Evolutionary conservation across 2,797 vertebrate species (phyloP).

Genomic region (Taenioides sp.): DNA sequence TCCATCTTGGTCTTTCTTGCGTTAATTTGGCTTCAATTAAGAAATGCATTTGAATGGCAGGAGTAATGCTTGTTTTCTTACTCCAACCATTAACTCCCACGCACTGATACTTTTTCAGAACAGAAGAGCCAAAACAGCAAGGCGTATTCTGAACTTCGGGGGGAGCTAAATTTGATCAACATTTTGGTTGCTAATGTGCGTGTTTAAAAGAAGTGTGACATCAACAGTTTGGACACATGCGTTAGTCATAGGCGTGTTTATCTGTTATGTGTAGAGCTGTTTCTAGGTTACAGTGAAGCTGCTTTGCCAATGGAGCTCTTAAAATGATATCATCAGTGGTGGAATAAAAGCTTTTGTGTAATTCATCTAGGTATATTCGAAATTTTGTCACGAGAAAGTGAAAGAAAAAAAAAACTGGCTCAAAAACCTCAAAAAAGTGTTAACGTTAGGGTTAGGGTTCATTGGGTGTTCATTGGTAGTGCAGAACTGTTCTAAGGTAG

Average conservation of each 20-base stretch:
- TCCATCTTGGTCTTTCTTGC: slow-evolving; percentile 19
- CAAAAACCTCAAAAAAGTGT: too few species aligned
- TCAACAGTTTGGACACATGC: slow-evolving; percentile 20
- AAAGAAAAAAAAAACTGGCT: too few species aligned
- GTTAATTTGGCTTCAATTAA: slow-evolving; percentile 42
- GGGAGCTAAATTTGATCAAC: slow-evolving; percentile 20
- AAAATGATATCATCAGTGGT: slow-evolving; percentile 13
- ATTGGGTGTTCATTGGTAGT: too few species aligned
- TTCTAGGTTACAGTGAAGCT: slow-evolving; percentile 17
- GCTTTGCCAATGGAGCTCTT: slow-evolving; percentile 12
- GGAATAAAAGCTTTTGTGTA: neutral
- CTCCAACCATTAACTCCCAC: slow-evolving; percentile 17
- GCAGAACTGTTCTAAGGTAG: too few species aligned
- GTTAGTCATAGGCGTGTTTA: slow-evolving; percentile 22
- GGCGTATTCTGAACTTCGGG: slow-evolving; percentile 2
- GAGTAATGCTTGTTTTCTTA: slow-evolving; percentile 23
- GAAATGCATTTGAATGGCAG: slow-evolving; percentile 13
- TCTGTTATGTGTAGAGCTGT: slow-evolving; percentile 32
- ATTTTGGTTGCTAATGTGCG: neutral
- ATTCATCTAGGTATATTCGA: neutral
- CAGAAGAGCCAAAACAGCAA: slow-evolving; percentile 18
- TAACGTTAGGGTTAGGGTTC: too few species aligned
- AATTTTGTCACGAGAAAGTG: too few species aligned
- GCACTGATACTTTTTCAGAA: slow-evolving; percentile 28
- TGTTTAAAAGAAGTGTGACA: slow-evolving; percentile 16